Percentiles rank a stretch among this genome's conserved stretches.
These are phyloP conservation scores for Tiliqua scincoides DNA, from an alignment of 2,113 vertebrate species.

Conservation along the genomic window DNA sequence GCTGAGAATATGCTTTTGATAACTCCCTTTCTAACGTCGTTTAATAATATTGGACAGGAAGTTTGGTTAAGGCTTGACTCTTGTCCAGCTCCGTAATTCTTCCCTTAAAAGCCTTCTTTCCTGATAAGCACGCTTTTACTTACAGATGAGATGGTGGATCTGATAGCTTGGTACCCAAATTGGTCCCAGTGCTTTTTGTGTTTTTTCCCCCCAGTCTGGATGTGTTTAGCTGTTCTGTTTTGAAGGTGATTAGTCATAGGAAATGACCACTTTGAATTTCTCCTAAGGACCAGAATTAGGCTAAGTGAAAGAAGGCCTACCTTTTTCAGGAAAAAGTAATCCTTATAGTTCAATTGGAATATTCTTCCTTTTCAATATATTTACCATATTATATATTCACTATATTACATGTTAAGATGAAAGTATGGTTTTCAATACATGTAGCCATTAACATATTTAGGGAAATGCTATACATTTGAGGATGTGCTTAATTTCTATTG, in stretches of 20 bases:
- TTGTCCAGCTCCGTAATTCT: background rate
- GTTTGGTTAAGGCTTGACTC: background rate
- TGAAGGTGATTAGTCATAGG: conserved; percentile 23
- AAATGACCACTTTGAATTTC: conserved; percentile 18
- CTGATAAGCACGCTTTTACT: background rate
- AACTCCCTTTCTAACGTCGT: background rate
- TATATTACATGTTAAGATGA: accelerated
- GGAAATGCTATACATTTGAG: background rate
- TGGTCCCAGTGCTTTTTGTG: background rate
- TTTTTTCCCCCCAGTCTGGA: background rate
- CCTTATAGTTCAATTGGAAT: background rate
- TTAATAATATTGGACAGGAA: background rate
- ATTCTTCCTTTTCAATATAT: background rate
- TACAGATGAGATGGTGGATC: conserved; percentile 3
- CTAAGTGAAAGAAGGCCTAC: background rate
- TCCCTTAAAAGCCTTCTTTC: conserved; percentile 1
- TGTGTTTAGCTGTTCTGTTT: conserved; percentile 20
- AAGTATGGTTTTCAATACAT: background rate
- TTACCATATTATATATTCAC: background rate
- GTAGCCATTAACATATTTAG: background rate
- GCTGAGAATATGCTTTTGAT: background rate
- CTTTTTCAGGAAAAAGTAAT: background rate
- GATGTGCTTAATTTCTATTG: background rate
- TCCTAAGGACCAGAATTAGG: background rate
- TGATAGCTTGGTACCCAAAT: background rate